Base-by-base conservation (phyloP, 2,888 invertebrate genomes). In the Cylindroiulus punctatus region DNA sequence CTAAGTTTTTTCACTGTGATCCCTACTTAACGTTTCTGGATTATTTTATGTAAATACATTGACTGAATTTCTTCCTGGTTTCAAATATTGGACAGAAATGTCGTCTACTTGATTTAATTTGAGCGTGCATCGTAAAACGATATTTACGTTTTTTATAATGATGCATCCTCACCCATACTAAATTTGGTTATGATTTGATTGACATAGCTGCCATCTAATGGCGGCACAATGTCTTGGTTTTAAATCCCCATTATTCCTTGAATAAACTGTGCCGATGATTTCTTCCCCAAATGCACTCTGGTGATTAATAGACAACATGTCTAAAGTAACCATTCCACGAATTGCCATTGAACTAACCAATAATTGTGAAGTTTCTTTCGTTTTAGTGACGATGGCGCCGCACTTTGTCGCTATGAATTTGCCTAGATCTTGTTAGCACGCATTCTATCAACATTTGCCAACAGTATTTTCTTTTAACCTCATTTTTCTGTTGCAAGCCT, bases 261-360 rank as follows among this genome's bases (percentile, higher is more conserved):
- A 76, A n/a, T 65, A 76, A 76, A 8, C 17, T 76, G 30, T 76
- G 76, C 17, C 12, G 30, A 76, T 76, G 26, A 10, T 65, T 76
- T 76, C 30, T 30, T 17, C 30, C 76, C 2, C 26, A 76, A 76
- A 76, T 76, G 17, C 30, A 14, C 26, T 14, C 30, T 76, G 76
- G 76, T 30, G 76, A 76, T 76, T 76, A 76, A 30, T 30, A 10
- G 30, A 76, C 76, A 76, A 76, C 76, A 14, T 76, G 30, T 76
- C 76, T 26, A 76, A 30, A 76, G 30, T 76, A 76, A 76, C 76
- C 76, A 76, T 76, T 76, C 76, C 76, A 76, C 76, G 76, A 76
- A 76, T 76, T 17, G 76, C 76, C 76, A 76, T 76, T 76, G 14
- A 32, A 30, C 76, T 76, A 30, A 76, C 26, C 30, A 76, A 76